Evolutionary conservation across 2,797 vertebrate genomes (phyloP).

Genomic region (Bradypus variegatus): DNA sequence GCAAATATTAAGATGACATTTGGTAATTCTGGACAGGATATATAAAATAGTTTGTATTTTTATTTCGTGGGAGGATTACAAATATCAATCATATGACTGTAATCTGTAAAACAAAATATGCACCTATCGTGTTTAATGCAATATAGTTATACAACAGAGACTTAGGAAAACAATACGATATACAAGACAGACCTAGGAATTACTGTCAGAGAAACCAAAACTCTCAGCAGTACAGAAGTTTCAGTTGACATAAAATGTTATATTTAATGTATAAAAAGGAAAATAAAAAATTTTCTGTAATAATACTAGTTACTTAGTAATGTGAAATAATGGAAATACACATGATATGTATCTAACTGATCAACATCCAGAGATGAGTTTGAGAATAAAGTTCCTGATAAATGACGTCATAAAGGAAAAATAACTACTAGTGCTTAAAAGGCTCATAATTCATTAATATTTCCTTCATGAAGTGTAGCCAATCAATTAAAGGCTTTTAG

Average conservation of each 20-base stretch:
- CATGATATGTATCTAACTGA: background rate
- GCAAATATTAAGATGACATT: background rate
- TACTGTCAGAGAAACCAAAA: background rate
- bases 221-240: background rate
- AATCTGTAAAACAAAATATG: background rate
- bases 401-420: background rate
- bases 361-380: background rate
- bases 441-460: background rate
- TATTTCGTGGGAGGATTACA: background rate
- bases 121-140: background rate
- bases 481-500: background rate
- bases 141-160: background rate
- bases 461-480: background rate
- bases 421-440: background rate
- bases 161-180: background rate
- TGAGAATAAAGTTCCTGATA: background rate
- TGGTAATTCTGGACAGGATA: background rate
- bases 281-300: background rate
- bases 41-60: background rate
- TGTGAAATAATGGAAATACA: constrained; percentile 1
- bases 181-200: background rate
- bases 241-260: background rate
- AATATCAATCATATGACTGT: background rate
- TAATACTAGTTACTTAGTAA: background rate
- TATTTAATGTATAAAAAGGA: background rate